Conservation (phyloP, 2,113 vertebrate genomes). For the Nannobrachium achirus region DNA sequence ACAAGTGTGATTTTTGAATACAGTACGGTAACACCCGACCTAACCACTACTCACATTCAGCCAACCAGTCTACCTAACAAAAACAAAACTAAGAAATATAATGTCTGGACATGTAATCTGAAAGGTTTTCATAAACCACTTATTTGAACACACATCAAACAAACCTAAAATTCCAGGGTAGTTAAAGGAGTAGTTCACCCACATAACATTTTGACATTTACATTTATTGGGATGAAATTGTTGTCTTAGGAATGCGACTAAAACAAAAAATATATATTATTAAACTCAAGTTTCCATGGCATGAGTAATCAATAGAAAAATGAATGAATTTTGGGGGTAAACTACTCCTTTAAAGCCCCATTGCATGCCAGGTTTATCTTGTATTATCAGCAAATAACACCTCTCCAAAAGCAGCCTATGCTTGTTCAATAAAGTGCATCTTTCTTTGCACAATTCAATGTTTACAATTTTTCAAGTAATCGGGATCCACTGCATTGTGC, state of each 20-base stretch:
- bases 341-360: not conserved
- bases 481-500: not conserved
- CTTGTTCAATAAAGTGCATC: not conserved
- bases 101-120: too few species aligned
- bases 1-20: too few species aligned
- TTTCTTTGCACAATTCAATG: not conserved
- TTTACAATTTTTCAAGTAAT: not conserved
- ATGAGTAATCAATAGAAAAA: too few species aligned
- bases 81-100: too few species aligned
- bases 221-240: too few species aligned
- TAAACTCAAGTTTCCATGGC: too few species aligned
- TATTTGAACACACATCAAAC: not conserved
- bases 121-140: not conserved
- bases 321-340: too few species aligned
- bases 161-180: not conserved
- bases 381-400: not conserved
- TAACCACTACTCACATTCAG: not conserved
- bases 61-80: too few species aligned
- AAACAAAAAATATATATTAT: too few species aligned
- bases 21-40: constrained; percentile 1
- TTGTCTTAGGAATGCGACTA: too few species aligned
- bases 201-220: too few species aligned
- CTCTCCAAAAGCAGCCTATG: not conserved
- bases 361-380: not conserved
- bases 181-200: too few species aligned